These are phyloP conservation scores for Rhagoletis zephyria DNA, from an alignment of 1,140 invertebrate genomes.

Conservation along the genomic window DNA sequence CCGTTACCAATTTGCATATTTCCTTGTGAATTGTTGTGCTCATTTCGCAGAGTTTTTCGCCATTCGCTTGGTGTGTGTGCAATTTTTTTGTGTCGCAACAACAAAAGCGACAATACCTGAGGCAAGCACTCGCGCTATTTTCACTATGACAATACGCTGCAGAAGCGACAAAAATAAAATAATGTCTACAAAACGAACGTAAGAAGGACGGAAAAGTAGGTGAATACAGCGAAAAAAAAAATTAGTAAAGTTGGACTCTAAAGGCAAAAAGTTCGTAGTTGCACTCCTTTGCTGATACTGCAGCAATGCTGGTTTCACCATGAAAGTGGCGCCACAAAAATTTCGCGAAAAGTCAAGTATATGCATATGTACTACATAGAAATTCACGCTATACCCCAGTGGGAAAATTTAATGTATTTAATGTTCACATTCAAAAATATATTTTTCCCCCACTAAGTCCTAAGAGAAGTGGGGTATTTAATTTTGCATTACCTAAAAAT, in stretches of 20 bases:
- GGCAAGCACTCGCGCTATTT: constrained; percentile 21
- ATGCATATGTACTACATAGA: background rate
- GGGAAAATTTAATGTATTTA: no score
- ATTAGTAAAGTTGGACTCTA: background rate
- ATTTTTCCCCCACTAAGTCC: no score
- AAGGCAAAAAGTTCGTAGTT: background rate
- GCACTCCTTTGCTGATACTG: constrained; percentile 6
- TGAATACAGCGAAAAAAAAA: background rate
- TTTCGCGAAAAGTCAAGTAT: background rate
- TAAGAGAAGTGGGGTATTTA: no score
- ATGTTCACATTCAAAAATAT: no score
- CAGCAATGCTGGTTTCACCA: background rate
- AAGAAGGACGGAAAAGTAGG: background rate
- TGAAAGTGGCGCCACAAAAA: constrained; percentile 28
- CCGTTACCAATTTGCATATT: constrained; percentile 36
- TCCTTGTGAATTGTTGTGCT: constrained; percentile 33
- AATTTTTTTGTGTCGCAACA: background rate
- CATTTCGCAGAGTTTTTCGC: background rate
- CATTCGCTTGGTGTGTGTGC: background rate
- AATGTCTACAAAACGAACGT: background rate
- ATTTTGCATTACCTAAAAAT: no score
- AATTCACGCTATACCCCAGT: no score
- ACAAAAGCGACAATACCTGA: background rate
- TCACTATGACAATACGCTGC: background rate
- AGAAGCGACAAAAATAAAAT: background rate